Evolutionary conservation across 2,113 vertebrate species (phyloP), one percentile per base, ranked within the genome.

Genomic region (Columba livia): DNA sequence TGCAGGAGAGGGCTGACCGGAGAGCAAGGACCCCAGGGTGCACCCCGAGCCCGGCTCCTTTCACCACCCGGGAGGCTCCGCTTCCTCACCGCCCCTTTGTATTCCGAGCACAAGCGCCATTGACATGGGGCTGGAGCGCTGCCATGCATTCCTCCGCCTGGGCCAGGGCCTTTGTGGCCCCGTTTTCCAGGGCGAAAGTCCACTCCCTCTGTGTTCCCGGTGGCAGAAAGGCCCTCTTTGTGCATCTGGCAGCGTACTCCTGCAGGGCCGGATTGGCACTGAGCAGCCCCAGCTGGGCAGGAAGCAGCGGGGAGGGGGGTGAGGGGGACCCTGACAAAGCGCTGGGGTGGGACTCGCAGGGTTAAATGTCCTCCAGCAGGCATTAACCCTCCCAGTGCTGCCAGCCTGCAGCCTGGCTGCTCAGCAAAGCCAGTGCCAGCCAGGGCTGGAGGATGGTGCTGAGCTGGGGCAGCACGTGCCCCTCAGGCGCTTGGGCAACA

Each of bases 251-350:
- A 96, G 89, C 11, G 14, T 84, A 89, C 92, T 93, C 71, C 94
- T 91, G 87, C 60, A 1, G 58, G 80, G 92, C 94, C 48, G 95
- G n/a, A 91, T 97, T 98, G 98, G 98, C 98, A 98, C 95, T 78
- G 70, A 98, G 95, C 97, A 97, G 97, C 97, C 97, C 98, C 98
- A 98, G 98, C 98, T 98, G 98, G 98, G 98, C 98, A 98, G 98
- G 98, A 98, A 98, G 98, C 84, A 57, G 95, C 95, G 82, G 90
- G 90, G 95, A 94, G 95, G 96, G 96, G 96, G 87, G 67, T 0
- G 92, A 93, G 90, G 94, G 97, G 87, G 92, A 61, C 88, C 82
- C 82, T 96, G 91, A 90, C 90, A 92, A 93, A 94, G 79, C 58
- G 0, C 15, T 79, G 57, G 88, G 71, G 58, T 93, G 95, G 96